Evolutionary conservation across 2,113 vertebrate genomes (phyloP).

Genomic region (Fukomys damarensis): DNA sequence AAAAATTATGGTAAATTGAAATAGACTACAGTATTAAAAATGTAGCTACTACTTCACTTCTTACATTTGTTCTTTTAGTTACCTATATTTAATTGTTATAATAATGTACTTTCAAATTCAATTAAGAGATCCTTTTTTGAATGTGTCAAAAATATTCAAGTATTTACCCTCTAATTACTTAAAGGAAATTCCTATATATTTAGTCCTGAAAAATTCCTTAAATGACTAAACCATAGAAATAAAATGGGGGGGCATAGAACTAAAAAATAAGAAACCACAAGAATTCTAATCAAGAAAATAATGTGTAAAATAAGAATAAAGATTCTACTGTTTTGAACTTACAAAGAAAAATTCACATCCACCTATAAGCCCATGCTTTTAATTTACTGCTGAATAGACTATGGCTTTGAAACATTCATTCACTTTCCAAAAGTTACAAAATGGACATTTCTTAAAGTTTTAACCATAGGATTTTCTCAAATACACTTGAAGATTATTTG

Average conservation of each 20-base stretch:
- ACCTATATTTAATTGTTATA: conserved; percentile 32
- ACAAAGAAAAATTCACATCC: not conserved
- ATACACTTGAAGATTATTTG: not conserved
- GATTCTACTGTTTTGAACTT: not conserved
- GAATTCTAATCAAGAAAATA: not conserved
- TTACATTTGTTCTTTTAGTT: conserved; percentile 5
- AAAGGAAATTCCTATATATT: not conserved
- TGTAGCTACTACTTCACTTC: not conserved
- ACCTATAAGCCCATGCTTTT: not conserved
- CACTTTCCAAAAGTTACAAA: conserved; percentile 17
- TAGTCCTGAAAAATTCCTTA: not conserved
- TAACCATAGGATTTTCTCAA: not conserved
- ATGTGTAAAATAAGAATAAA: not conserved
- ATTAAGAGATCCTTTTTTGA: not conserved
- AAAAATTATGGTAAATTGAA: conserved; percentile 25
- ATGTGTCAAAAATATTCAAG: conserved; percentile 40
- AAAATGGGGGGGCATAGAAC: not conserved
- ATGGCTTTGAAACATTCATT: not conserved
- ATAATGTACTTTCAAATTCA: conserved; percentile 45
- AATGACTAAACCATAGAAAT: conserved; percentile 19
- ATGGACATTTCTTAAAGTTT: not conserved
- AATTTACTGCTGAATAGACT: not conserved
- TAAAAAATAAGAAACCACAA: conserved; percentile 5
- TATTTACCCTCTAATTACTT: not conserved
- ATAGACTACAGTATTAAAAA: conserved; percentile 42